Conservation (phyloP, 2,888 invertebrate genomes). For the Aproaerema taeniolella region DNA sequence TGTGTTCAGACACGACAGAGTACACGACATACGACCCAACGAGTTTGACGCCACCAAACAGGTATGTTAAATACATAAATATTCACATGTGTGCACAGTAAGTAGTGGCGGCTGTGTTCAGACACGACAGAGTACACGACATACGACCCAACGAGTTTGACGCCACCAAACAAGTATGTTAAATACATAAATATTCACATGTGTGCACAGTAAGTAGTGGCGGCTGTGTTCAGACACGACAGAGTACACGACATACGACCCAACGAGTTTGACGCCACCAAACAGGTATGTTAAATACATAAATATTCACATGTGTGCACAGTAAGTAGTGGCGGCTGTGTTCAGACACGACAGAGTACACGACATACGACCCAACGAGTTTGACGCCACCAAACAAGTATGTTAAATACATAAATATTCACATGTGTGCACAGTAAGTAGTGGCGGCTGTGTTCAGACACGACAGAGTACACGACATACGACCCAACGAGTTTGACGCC, state of each 20-base stretch:
- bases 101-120: slow-evolving; percentile 89
- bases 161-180: slow-evolving; percentile 68
- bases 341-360: slow-evolving; percentile 89
- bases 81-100: slow-evolving; percentile 65
- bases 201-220: slow-evolving; percentile 90
- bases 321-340: slow-evolving; percentile 90
- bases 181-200: not conserved
- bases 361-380: slow-evolving; percentile 79
- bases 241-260: slow-evolving; percentile 81
- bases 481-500: slow-evolving; percentile 79
- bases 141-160: slow-evolving; percentile 80
- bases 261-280: slow-evolving; percentile 79
- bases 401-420: not conserved
- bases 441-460: slow-evolving; percentile 90
- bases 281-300: slow-evolving; percentile 46
- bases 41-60: slow-evolving; percentile 79
- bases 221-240: slow-evolving; percentile 89
- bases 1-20: slow-evolving; percentile 87
- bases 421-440: slow-evolving; percentile 78
- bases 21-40: slow-evolving; percentile 80
- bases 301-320: not conserved
- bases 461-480: slow-evolving; percentile 84
- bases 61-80: slow-evolving; percentile 27
- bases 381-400: slow-evolving; percentile 75
- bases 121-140: slow-evolving; percentile 86